Conservation (phyloP, 2,113 vertebrate genomes). For the Erinaceus europaeus region DNA sequence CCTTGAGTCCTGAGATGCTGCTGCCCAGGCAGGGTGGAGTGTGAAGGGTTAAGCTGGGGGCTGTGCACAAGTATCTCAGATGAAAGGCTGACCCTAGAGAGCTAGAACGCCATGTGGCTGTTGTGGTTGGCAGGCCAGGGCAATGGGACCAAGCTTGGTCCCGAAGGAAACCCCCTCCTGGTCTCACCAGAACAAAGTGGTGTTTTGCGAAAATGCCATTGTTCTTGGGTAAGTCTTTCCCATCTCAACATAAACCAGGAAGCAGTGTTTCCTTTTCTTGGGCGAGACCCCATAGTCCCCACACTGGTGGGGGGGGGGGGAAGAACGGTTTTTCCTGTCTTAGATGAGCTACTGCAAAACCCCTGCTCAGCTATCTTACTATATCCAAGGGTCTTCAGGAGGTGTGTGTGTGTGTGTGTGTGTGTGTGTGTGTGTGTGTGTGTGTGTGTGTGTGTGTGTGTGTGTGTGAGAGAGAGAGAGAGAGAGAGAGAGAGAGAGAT, state of each 20-base stretch:
- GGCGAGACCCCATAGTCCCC: slow-evolving; percentile 69
- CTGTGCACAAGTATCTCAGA: slow-evolving; percentile 47
- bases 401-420: background rate
- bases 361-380: background rate
- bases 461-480: background rate
- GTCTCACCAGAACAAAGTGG: slow-evolving; percentile 75
- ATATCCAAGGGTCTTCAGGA: background rate
- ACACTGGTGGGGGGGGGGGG: slow-evolving; percentile 30
- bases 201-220: slow-evolving; percentile 74
- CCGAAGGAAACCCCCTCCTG: slow-evolving; percentile 75
- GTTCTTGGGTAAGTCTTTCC: slow-evolving; percentile 75
- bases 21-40: background rate
- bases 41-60: slow-evolving; percentile 59
- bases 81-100: slow-evolving; percentile 63
- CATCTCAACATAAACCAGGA: slow-evolving; percentile 77
- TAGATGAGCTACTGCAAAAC: slow-evolving; percentile 30
- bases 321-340: slow-evolving; percentile 58
- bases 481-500: background rate
- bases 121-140: slow-evolving; percentile 74
- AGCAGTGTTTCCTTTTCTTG: slow-evolving; percentile 72
- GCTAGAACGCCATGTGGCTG: slow-evolving; percentile 73
- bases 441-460: background rate
- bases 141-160: slow-evolving; percentile 66
- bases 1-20: background rate
- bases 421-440: background rate